Evolutionary conservation across 1,140 invertebrate genomes (phyloP), one percentile per base, ranked within the genome.

Genomic region (Papilio machaon): DNA sequence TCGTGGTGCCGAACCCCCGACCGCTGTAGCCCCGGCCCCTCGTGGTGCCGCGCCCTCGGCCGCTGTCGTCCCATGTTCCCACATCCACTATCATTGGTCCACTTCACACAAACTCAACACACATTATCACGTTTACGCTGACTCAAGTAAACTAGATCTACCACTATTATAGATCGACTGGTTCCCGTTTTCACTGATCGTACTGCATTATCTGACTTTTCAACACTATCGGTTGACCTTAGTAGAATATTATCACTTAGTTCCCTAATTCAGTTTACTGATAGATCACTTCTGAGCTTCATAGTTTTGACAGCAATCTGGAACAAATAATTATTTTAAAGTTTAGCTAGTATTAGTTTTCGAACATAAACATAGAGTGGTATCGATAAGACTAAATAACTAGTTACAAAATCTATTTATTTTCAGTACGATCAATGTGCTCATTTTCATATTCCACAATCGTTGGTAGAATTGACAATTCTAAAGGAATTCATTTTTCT

Each of bases 21-120:
- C 38, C 38, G 38, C 38, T 43, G 38, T 80, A 94, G 86, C 82
- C 91, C 91, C 10, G 92, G 91, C 86, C 92, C 91, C 85, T 92
- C 92, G 86, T 94, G 92, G 74, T 92, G 91, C 75, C 91, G 80
- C 64, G 89, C 88, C 19, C 91, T 92, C 81, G 91, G 91, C 84
- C 87, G 80, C 54, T 84, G 88, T 74, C 90, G 87, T 58, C 86
- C 87, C 91, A 92, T 94, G 73, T 19, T 76, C 75, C 73, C 49
- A 78, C 82, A 85, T 84, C 80, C 76, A 85, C 78, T 84, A 79
- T 49, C 87, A 89, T 89, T 84, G 82, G 84, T 67, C 76, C 43
- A 76, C 58, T 75, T 79, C 54, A 80, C 83, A 74, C 82, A 78
- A 80, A 78, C 73, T 74, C 78, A 49, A 58, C 52, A 82, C 38